Evolutionary conservation across 2,113 vertebrate species (phyloP), one percentile per base, ranked within the genome.

Genomic region (Onychorhynchus coronatus): DNA sequence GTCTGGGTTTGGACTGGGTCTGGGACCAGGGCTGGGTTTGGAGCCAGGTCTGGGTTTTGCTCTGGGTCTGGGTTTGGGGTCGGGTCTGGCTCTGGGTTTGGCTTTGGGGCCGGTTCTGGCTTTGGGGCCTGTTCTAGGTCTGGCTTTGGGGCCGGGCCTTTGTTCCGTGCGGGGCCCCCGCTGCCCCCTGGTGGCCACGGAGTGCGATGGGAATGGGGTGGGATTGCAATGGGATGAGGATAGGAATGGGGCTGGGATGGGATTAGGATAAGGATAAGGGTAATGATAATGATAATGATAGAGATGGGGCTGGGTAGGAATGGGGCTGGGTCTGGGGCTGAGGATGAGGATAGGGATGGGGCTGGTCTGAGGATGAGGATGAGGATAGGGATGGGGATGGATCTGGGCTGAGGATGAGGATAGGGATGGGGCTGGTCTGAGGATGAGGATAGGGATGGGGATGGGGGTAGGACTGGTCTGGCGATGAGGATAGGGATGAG

Each of bases 171-270:
- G 73, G 93, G 85, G 71, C 76, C 92, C 97, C 93, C 33, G 88
- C 81, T 88, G 97, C 96, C 98, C 97, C 91, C 97, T 98, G 95
- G 97, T 92, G 97, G 97, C 85, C 49, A n/a, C 55, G 20, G 81
- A 61, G 63, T 53, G 65, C 65, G 14, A 1, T n/a, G 39, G 74
- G 65, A 31, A 12, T 33, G 53, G 63, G 63, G 14, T 8, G 83
- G 52, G 62, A 25, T 20, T 2, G 72, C 49, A 37, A 31, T 47
- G 14, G 63, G 20, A 9, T 22, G 33, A 14, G 37, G 15, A 41
- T 35, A 14, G 58, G 23, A 22, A 17, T 49, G 19, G 21, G 10
- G 16, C 33, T 49, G 18, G 66, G 23, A 20, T 68, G 23, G 22
- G 59, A 25, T n/a, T 14, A 25, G 58, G n/a, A 59, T 25, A 5